phyloP scores from a whole-genome alignment of 1,140 invertebrate species.

The Neodiprion virginianus region DNA sequence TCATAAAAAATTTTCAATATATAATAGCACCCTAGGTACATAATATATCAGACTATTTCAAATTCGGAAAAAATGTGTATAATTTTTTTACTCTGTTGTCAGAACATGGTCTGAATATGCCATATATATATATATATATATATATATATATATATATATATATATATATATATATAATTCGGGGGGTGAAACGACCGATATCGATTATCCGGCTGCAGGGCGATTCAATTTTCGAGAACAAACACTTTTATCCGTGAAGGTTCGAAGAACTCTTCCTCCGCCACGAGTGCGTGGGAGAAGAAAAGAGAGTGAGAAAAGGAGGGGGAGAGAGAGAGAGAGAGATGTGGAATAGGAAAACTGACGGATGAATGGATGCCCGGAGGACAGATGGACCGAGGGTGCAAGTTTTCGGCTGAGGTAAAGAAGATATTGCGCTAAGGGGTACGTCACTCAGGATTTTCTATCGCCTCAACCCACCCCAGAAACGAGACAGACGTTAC shows the following conservation, averaged over 20 bases:
- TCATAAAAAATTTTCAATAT: too few relatives aligned
- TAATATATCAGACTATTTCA: too few relatives aligned
- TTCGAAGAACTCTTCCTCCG: not conserved
- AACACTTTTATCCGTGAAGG: not conserved
- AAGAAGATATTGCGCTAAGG: conserved; percentile 5
- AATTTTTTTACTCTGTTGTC: too few relatives aligned
- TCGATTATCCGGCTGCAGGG: not conserved
- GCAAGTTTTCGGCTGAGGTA: not conserved
- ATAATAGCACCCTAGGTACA: too few relatives aligned
- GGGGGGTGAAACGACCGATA: too few relatives aligned
- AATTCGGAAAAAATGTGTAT: too few relatives aligned
- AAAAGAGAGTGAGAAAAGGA: not conserved
- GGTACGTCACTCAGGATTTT: conserved; percentile 7
- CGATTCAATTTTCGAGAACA: too few relatives aligned
- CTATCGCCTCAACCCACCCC: not conserved
- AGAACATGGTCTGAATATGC: too few relatives aligned
- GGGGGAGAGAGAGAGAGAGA: not conserved
- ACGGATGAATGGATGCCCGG: not conserved
- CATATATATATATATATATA: too few relatives aligned
- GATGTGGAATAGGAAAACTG: not conserved
- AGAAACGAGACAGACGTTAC: too few relatives aligned
- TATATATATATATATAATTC: too few relatives aligned
- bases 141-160: too few relatives aligned
- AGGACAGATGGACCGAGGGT: not conserved
- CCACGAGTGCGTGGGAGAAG: not conserved